These are phyloP conservation scores for Meganola albula DNA, from an alignment of 2,888 invertebrate genomes.

Conservation along the genomic window DNA sequence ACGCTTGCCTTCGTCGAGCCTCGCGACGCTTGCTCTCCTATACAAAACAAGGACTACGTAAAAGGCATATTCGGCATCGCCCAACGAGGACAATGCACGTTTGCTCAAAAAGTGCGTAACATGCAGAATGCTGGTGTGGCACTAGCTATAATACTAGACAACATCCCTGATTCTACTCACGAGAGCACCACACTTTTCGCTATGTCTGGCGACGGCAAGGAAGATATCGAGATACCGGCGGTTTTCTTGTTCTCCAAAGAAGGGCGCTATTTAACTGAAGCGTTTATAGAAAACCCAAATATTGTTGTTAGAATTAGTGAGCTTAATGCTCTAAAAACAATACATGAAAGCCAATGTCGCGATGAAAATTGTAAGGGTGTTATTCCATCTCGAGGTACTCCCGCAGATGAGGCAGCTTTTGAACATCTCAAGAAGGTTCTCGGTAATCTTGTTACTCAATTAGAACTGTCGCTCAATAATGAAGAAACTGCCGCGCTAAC, in stretches of 20 bases:
- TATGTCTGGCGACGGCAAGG: slow-evolving; percentile 95
- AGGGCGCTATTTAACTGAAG: slow-evolving; percentile 81
- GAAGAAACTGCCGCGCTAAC: slow-evolving; percentile 35
- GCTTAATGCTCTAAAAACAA: slow-evolving; percentile 51
- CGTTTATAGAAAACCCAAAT: slow-evolving; percentile 74
- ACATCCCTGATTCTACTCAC: slow-evolving; percentile 85
- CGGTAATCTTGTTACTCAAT: slow-evolving; percentile 56
- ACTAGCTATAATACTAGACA: slow-evolving; percentile 92
- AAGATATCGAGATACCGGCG: slow-evolving; percentile 92
- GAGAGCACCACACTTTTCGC: slow-evolving; percentile 91
- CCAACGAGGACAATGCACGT: slow-evolving; percentile 95
- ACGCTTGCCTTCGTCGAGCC: slow-evolving; percentile 82
- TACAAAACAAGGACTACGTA: slow-evolving; percentile 78
- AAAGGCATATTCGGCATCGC: slow-evolving; percentile 89
- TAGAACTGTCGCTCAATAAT: slow-evolving; percentile 49
- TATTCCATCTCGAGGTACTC: slow-evolving; percentile 24
- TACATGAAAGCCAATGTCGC: slow-evolving; percentile 41
- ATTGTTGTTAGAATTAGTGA: slow-evolving; percentile 76
- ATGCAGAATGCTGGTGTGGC: slow-evolving; percentile 89
- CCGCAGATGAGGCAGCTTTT: slow-evolving; percentile 48
- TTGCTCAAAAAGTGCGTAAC: slow-evolving; percentile 93
- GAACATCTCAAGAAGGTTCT: slow-evolving; percentile 67
- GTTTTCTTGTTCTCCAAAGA: slow-evolving; percentile 92
- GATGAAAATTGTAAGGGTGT: slow-evolving; percentile 42
- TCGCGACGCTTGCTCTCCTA: slow-evolving; percentile 78